These are phyloP conservation scores for Amblyjoppa proteus DNA, from an alignment of 2,888 invertebrate species.

Conservation along the genomic window DNA sequence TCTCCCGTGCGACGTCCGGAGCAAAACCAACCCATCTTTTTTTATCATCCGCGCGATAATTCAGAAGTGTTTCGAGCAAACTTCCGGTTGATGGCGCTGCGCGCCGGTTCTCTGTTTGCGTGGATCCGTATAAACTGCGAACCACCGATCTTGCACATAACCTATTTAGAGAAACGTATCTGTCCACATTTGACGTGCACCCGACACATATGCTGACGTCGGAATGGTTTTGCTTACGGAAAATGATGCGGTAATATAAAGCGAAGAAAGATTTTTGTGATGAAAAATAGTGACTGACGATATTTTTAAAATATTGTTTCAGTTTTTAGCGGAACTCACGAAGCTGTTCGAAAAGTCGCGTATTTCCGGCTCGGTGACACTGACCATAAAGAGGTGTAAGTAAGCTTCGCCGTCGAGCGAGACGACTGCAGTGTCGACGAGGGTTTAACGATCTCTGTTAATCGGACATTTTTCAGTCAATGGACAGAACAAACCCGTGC, in stretches of 20 bases:
- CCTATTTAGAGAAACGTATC: conserved; percentile 54
- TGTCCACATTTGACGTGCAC: conserved; percentile 70
- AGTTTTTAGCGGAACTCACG: conserved; percentile 94
- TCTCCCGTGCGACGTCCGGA: too few relatives aligned
- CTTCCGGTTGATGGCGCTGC: not conserved
- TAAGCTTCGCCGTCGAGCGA: conserved; percentile 72
- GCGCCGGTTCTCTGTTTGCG: not conserved
- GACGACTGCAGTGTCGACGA: conserved; percentile 38
- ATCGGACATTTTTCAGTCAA: conserved; percentile 87
- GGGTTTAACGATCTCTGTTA: conserved; percentile 37
- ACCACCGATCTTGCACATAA: conserved; percentile 66
- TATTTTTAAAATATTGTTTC: conserved; percentile 82
- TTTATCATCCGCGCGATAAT: not conserved
- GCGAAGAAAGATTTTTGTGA: conserved; percentile 33
- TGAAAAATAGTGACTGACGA: conserved; percentile 16
- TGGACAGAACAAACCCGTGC: conserved; percentile 91
- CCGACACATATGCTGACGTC: conserved; percentile 79
- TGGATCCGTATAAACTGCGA: not conserved
- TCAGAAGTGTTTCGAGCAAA: not conserved
- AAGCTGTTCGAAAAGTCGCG: conserved; percentile 95
- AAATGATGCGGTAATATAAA: conserved; percentile 88
- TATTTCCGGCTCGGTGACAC: conserved; percentile 91
- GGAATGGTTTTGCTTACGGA: conserved; percentile 88
- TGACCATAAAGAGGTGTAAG: conserved; percentile 98
- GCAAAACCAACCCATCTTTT: not conserved